Conservation (phyloP, 2,113 vertebrate genomes). For the Loxodonta africana region DNA sequence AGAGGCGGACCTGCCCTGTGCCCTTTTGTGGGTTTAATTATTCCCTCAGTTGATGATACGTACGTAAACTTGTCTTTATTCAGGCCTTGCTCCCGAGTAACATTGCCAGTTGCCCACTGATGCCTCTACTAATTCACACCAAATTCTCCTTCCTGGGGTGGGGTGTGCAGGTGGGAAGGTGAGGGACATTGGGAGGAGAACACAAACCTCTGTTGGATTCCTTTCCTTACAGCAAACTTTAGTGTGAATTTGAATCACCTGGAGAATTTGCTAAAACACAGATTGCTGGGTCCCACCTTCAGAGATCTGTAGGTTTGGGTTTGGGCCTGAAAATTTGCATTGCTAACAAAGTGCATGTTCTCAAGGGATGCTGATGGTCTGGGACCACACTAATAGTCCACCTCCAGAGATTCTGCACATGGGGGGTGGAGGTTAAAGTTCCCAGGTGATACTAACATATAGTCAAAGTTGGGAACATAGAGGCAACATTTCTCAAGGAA, state of each 20-base stretch:
- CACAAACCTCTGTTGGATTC: background rate
- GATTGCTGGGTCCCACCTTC: background rate
- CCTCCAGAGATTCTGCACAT: background rate
- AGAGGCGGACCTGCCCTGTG: background rate
- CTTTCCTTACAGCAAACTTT: background rate
- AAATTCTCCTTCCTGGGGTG: background rate
- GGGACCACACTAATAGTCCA: background rate
- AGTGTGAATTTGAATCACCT: background rate
- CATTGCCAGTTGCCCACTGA: background rate
- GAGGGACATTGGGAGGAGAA: background rate
- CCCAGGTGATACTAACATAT: background rate
- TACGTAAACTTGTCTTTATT: background rate
- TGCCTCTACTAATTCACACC: background rate
- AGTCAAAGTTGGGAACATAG: background rate
- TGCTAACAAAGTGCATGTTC: no score
- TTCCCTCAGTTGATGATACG: background rate
- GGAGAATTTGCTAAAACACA: background rate
- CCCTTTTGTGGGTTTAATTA: background rate
- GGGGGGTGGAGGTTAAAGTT: background rate
- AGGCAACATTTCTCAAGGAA: background rate
- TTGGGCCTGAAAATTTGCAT: background rate
- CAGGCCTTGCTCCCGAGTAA: background rate
- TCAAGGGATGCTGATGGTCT: no score
- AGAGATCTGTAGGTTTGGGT: background rate
- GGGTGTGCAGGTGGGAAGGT: background rate